Conservation (phyloP, 1,140 invertebrate genomes). For the Heliothis subflexa region DNA sequence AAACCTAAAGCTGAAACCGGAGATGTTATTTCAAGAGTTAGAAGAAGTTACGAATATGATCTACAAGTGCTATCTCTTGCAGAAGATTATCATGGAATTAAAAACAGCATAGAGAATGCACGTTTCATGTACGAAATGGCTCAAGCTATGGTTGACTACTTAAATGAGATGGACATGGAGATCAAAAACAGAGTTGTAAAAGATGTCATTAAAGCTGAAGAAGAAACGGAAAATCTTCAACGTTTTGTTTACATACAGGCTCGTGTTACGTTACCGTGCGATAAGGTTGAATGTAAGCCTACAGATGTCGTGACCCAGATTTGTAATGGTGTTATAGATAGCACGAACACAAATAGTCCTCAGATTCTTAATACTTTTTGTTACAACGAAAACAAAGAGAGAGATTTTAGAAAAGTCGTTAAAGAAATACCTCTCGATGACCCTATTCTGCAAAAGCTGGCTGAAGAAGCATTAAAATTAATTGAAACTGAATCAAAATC, state of each 20-base stretch:
- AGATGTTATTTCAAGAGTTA: slow-evolving; percentile 54
- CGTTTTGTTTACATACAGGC: slow-evolving; percentile 70
- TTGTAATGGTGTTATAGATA: slow-evolving; percentile 71
- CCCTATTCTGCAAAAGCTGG: slow-evolving; percentile 59
- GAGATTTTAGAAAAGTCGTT: slow-evolving; percentile 34
- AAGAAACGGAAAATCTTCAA: slow-evolving; percentile 66
- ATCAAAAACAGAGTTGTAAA: slow-evolving; percentile 61
- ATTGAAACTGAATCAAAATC: slow-evolving; percentile 63
- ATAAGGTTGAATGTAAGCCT: slow-evolving; percentile 58
- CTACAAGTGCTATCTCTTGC: slow-evolving; percentile 60
- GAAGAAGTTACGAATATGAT: slow-evolving; percentile 67
- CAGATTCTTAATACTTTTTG: slow-evolving; percentile 67
- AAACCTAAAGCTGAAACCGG: slow-evolving; percentile 49
- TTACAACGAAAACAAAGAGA: slow-evolving; percentile 57
- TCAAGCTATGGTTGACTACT: slow-evolving; percentile 66
- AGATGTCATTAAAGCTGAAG: slow-evolving; percentile 67
- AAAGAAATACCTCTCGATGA: slow-evolving; percentile 61
- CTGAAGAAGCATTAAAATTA: slow-evolving; percentile 62
- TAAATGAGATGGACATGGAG: slow-evolving; percentile 69
- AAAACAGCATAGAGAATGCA: slow-evolving; percentile 66
- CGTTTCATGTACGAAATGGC: slow-evolving; percentile 65
- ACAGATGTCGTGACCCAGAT: slow-evolving; percentile 58
- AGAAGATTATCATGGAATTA: slow-evolving; percentile 64
- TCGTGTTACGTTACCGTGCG: slow-evolving; percentile 63
- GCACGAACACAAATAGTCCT: slow-evolving; percentile 53